Evolutionary conservation across 2,888 invertebrate genomes (phyloP).

Genomic region (Cantharis flavilabris): DNA sequence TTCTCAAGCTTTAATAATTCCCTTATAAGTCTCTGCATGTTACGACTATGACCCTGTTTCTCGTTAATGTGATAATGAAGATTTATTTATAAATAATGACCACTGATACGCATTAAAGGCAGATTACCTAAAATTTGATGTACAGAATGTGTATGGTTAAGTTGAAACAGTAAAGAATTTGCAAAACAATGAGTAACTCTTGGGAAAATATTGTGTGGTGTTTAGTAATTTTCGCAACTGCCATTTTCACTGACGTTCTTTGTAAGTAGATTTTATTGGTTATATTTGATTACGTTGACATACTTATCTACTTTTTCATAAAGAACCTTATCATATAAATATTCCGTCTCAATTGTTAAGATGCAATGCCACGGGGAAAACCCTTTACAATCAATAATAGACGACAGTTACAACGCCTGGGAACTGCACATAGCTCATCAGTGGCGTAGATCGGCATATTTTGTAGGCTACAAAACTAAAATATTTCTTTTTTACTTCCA

Average conservation of each 20-base stretch:
- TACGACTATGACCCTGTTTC: background rate
- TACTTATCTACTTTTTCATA: background rate
- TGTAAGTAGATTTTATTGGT: slow-evolving; percentile 34
- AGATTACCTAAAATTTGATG: background rate
- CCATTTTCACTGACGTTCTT: slow-evolving; percentile 34
- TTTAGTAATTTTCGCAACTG: slow-evolving; percentile 23
- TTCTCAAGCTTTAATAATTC: too few species aligned
- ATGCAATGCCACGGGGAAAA: background rate
- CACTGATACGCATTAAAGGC: background rate
- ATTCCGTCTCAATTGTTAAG: background rate
- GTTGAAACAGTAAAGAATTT: background rate
- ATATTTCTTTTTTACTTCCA: background rate
- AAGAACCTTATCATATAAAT: background rate
- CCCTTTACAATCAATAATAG: background rate
- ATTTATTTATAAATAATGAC: background rate
- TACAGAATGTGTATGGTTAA: background rate
- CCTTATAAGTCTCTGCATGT: background rate
- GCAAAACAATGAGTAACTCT: background rate
- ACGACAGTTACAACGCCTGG: background rate
- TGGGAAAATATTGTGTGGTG: background rate
- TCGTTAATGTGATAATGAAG: background rate
- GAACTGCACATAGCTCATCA: background rate
- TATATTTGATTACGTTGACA: background rate
- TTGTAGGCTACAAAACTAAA: background rate
- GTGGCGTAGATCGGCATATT: background rate